Evolutionary conservation across 2,113 vertebrate genomes (phyloP), one percentile per base, ranked within the genome.

Genomic region (Podarcis muralis): DNA sequence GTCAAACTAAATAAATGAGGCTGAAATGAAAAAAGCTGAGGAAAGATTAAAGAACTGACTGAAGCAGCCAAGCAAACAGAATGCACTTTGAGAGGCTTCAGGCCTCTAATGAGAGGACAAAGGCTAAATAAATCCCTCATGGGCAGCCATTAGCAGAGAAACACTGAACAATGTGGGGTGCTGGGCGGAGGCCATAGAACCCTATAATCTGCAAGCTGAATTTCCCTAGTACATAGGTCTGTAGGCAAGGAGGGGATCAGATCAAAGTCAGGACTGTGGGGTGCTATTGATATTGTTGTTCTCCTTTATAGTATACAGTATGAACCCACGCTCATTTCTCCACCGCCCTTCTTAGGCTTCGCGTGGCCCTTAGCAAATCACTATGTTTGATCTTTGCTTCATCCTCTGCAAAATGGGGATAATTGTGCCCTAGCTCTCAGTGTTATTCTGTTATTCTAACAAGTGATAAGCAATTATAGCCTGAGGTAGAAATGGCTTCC

Each of bases 41-140:
- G 85, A 91, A 94, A 95, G 88, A 93, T 95, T 93, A 95, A 94
- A 93, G 89, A 86, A 84, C 89, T 91, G 72, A 32, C 91, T 91
- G 83, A 92, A 95, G 86, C 90, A 85, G 88, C 78, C 86, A 92
- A 93, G 83, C 75, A 85, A 90, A 85, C 89, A 93, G 79, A 86
- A 93, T 40, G 82, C 37, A 90, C 22, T 84, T 48, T 57, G 75
- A 25, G 22, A 90, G 81, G 81, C 82, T 90, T 88, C 68, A 30
- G 18, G 57, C 85, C 66, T 37, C 62, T 90, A 91, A 83, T 93
- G 91, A 90, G 69, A 69, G 79, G 90, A 72, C 62, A 90, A 90
- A 93, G 57, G 40, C 89, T 93, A 91, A 93, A 90, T 89, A 92
- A 92, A 93, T 91, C 65, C 72, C 37, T 87, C 80, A 83, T 69